These are phyloP conservation scores for Phaethornis superciliosus DNA, from an alignment of 2,113 vertebrate genomes.

Conservation along the genomic window DNA sequence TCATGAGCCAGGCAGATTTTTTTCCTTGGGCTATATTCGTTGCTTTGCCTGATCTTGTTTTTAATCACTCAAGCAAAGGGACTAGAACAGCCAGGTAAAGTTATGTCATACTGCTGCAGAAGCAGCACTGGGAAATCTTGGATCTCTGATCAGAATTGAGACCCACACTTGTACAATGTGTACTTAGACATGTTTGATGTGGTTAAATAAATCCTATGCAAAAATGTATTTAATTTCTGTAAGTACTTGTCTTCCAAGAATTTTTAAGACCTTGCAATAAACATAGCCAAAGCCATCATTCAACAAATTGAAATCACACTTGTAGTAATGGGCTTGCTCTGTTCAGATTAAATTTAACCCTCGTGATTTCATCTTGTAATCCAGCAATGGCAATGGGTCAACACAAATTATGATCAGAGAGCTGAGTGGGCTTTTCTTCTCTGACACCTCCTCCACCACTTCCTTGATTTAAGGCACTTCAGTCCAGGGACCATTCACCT, in stretches of 20 bases:
- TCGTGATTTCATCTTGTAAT: constrained; percentile 51
- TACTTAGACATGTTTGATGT: constrained; percentile 47
- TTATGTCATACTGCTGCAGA: constrained; percentile 26
- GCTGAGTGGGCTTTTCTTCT: neutral
- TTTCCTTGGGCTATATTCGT: constrained; percentile 21
- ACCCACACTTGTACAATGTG: neutral
- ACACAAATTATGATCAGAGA: neutral
- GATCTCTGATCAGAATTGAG: constrained; percentile 27
- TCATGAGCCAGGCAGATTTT: constrained; percentile 3
- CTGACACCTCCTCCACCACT: neutral
- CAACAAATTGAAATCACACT: constrained; percentile 63
- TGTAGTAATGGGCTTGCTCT: constrained; percentile 41
- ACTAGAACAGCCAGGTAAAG: constrained; percentile 7
- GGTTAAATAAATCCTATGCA: constrained; percentile 54
- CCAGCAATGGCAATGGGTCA: constrained; percentile 25
- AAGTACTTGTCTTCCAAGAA: constrained; percentile 51
- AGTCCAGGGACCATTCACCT: neutral
- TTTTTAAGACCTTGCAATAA: constrained; percentile 69
- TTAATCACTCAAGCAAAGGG: constrained; percentile 48
- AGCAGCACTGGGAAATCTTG: neutral
- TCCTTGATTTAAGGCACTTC: constrained; percentile 26
- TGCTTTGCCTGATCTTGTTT: constrained; percentile 43
- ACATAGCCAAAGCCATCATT: constrained; percentile 61
- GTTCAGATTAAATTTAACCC: constrained; percentile 53
- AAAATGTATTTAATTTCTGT: constrained; percentile 56